Base-by-base conservation (phyloP, 2,797 vertebrate species). In the Aphelocoma californica region DNA sequence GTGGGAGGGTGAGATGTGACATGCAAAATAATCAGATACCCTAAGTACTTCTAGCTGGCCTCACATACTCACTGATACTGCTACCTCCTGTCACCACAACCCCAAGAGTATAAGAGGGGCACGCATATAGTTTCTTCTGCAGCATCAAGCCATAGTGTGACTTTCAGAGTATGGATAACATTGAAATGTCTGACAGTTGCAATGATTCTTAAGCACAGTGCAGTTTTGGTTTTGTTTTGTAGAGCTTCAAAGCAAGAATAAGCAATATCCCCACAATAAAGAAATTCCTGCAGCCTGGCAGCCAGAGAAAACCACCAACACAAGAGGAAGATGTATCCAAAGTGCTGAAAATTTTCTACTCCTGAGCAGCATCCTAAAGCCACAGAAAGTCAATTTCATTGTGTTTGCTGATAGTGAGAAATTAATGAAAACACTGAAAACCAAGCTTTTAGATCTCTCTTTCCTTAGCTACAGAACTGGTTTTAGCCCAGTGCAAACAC, bases 291-390 rank as follows among this genome's bases (percentile, higher is more conserved):
- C n/a, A n/a, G n/a, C n/a, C n/a, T n/a, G n/a, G n/a, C n/a, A n/a
- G n/a, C n/a, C n/a, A n/a, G n/a, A n/a, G n/a, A n/a, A n/a, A n/a
- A n/a, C n/a, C n/a, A n/a, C n/a, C n/a, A n/a, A n/a, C n/a, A n/a
- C n/a, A n/a, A n/a, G n/a, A n/a, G n/a, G n/a, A n/a, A n/a, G n/a
- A n/a, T n/a, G n/a, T n/a, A n/a, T n/a, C n/a, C n/a, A 97, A 90
- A 3, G 93, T 97, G n/a, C 87, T 56, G 34, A 94, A 91, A 19
- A 94, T 98, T 56, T 97, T 99, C 75, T 0, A 47, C 36, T 42
- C 42, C 6, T 23, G 60, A 92, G 53, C 34, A 18, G 45, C 48
- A 21, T 2, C 7, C 26, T 15, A 16, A 20, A 42, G 92, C 64
- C 3, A 9, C 5, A 28, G 12, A 60, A 82, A 3, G 3, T 13